Conservation (phyloP, 2,797 vertebrate species). For the Danionella dracula region DNA sequence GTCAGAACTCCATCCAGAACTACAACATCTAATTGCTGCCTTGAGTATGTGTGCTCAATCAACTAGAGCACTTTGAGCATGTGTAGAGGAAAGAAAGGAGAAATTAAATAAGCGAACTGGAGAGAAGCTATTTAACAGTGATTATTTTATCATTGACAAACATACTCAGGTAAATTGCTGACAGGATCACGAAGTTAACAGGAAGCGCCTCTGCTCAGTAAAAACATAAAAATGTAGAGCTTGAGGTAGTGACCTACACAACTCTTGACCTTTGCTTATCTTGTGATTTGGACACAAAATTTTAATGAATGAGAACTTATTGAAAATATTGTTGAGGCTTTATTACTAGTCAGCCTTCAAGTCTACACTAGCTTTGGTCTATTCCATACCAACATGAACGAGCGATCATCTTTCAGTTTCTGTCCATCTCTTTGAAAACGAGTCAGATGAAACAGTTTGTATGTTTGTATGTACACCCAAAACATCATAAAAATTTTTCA, state of each 20-base stretch:
- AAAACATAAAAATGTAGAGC: constrained; percentile 1
- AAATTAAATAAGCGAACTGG: background rate
- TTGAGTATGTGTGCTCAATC: constrained; percentile 8
- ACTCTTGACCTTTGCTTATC: background rate
- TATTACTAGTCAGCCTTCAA: background rate
- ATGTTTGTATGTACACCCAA: background rate
- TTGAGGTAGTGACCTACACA: background rate
- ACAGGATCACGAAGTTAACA: background rate
- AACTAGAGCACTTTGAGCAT: constrained; percentile 19
- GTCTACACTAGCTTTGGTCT: background rate
- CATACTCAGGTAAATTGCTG: background rate
- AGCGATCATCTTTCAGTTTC: background rate
- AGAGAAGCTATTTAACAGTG: background rate
- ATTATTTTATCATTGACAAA: background rate
- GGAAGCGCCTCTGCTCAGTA: background rate
- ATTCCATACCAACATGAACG: background rate
- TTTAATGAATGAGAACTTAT: too few relatives aligned
- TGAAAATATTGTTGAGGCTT: too few relatives aligned
- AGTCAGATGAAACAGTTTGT: background rate
- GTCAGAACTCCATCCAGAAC: constrained; percentile 16
- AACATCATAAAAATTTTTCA: too few relatives aligned
- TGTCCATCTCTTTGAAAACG: background rate
- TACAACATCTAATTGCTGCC: constrained; percentile 4
- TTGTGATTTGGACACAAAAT: background rate
- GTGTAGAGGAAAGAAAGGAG: background rate